Evolutionary conservation across 2,888 invertebrate species (phyloP), one percentile per base, ranked within the genome.

Genomic region (Yponomeuta evonymella): DNA sequence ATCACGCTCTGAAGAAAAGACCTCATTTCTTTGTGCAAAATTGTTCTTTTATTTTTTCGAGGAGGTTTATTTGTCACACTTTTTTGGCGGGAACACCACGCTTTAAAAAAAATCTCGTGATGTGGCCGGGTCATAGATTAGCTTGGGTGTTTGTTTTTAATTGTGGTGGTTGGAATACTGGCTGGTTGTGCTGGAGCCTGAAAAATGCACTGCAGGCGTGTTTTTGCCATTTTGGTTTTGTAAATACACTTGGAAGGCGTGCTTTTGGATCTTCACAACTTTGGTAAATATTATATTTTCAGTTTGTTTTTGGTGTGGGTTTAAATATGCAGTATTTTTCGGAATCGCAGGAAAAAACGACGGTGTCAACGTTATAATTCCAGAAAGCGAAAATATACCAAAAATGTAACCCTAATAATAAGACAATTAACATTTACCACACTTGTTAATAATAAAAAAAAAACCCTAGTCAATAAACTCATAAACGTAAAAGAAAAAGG

Each of bases 391-490:
- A 43, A 43, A 43, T 43, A 43, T 43, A 43, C 43, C 8, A 43
- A 43, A 43, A 43, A 43, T 5, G 5, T 33, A 43, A 43, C 43
- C 43, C 6, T 9, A n/a, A 63, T 63, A 63, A 12, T 63, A 2
- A 0, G 10, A 12, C 63, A 63, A 63, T 63, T 63, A 29, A 63
- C 11, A 9, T 63, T 63, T 29, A 15, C 11, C 70, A 72, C 69
- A 48, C n/a, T 51, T 36, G 63, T 23, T 23, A 23, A 23, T 23
- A 23, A 23, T 1, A 23, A 23, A 23, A 71, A 70, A 70, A 68
- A 72, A n/a, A 29, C 68, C 67, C 69, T 69, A 70, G 67, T 62
- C 75, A 77, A 78, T 82, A 79, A 78, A 81, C 74, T 73, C 62
- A 82, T 83, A 80, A 80, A 33, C 33, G 5, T 33, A 80, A 43